These are phyloP conservation scores for Ictalurus punctatus DNA, from an alignment of 2,113 vertebrate species.

Conservation along the genomic window DNA sequence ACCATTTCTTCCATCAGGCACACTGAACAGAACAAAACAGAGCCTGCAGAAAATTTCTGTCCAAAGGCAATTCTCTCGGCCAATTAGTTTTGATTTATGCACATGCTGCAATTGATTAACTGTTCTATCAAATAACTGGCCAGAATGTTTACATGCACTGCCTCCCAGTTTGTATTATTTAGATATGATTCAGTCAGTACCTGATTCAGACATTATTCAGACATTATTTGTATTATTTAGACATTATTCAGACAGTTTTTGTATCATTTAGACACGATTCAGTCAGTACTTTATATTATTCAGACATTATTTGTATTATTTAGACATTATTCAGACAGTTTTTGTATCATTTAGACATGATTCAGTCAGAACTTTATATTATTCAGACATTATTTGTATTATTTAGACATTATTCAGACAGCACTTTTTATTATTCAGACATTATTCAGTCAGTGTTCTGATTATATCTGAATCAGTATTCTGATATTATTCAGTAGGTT, in stretches of 20 bases:
- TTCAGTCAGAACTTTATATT: neutral
- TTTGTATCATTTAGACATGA: too few relatives aligned
- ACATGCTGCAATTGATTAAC: constrained; percentile 3
- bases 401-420: too few relatives aligned
- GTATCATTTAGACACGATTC: too few relatives aligned
- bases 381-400: neutral
- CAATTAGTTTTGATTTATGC: constrained; percentile 37
- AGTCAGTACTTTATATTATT: neutral
- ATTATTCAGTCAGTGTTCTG: too few relatives aligned
- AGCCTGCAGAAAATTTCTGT: constrained; percentile 14
- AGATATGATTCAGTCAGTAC: neutral
- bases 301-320: neutral
- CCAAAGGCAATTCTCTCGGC: constrained; percentile 1
- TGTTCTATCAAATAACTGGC: neutral
- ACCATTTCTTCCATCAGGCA: constrained; percentile 28
- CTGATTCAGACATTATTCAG: neutral
- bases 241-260: neutral
- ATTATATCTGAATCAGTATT: neutral
- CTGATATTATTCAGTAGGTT: neutral
- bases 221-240: neutral
- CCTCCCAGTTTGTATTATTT: neutral
- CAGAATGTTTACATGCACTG: constrained; percentile 6
- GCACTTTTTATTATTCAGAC: too few relatives aligned
- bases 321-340: too few relatives aligned
- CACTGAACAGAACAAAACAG: constrained; percentile 6